A percentile compares a stretch with the other conserved stretches of the same genome.
These are phyloP conservation scores for Gymnopithys bicolor DNA, from an alignment of 2,797 vertebrate genomes.

Conservation along the genomic window DNA sequence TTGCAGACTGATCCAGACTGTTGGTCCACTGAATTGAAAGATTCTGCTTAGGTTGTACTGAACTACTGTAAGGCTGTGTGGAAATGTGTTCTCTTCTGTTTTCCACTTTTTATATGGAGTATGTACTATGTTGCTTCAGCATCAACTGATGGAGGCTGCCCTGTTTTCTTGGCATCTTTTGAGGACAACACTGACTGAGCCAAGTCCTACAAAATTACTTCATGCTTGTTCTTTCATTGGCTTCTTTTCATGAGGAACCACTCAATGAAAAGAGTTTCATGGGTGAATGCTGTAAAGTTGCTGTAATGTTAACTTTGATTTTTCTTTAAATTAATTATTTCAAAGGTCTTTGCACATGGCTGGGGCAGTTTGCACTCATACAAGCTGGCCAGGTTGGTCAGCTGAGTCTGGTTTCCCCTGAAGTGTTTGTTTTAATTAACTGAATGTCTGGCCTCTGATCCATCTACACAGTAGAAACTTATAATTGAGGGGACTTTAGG, in stretches of 20 bases:
- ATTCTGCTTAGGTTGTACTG: neutral
- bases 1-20: neutral
- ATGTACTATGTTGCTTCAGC: neutral
- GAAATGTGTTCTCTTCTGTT: neutral
- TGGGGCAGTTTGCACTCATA: neutral
- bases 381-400: neutral
- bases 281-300: neutral
- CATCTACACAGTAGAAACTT: neutral
- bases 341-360: neutral
- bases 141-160: neutral
- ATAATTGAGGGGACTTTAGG: neutral
- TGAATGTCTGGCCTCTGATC: slow-evolving; percentile 2
- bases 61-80: neutral
- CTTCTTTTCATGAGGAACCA: neutral
- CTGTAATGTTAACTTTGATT: neutral
- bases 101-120: neutral
- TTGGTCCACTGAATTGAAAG: neutral
- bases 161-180: neutral
- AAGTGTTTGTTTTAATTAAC: slow-evolving; percentile 40
- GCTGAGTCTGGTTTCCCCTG: neutral
- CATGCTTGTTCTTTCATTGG: neutral
- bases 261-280: neutral
- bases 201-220: neutral
- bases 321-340: slow-evolving; percentile 3
- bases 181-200: neutral